Percentiles rank a stretch among this genome's conserved stretches.
These are phyloP conservation scores for Lasioglossum leucozonium DNA, from an alignment of 2,888 invertebrate genomes.

Conservation along the genomic window DNA sequence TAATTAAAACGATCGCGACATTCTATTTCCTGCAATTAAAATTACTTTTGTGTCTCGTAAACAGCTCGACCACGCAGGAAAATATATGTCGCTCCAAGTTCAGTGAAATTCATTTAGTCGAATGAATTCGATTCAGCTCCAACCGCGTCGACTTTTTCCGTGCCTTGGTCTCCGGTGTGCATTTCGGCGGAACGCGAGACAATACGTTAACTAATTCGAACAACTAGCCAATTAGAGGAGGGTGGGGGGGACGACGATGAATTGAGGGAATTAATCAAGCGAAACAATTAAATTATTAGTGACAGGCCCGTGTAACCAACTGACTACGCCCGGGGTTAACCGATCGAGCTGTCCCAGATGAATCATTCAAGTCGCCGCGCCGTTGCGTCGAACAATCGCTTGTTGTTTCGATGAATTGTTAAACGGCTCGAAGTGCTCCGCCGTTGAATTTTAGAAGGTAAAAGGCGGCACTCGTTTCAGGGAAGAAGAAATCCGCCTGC, in stretches of 20 bases:
- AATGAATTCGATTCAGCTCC: background rate
- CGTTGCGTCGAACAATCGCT: background rate
- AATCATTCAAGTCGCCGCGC: slow-evolving; percentile 14
- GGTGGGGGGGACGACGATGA: slow-evolving; percentile 36
- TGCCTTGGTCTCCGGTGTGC: background rate
- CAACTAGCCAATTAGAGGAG: slow-evolving; percentile 1
- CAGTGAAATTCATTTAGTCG: too few species aligned
- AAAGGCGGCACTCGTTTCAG: background rate
- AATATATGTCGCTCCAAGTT: too few species aligned
- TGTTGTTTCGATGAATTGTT: slow-evolving; percentile 2
- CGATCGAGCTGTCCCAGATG: slow-evolving; percentile 18
- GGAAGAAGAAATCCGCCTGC: background rate
- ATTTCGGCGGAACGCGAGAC: background rate
- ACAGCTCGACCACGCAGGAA: too few species aligned
- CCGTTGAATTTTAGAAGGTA: background rate
- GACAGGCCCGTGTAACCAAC: slow-evolving; percentile 20
- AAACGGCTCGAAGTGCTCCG: background rate
- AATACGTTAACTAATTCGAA: slow-evolving; percentile 17
- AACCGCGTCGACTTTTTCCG: background rate
- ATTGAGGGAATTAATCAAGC: slow-evolving; percentile 38
- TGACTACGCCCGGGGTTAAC: slow-evolving; percentile 12
- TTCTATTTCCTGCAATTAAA: too few species aligned
- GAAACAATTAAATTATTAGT: slow-evolving; percentile 32
- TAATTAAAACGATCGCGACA: too few species aligned
- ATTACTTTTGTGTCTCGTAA: too few species aligned